phyloP scores from a whole-genome alignment of 2,888 invertebrate species.

The Tenthredo amoena region DNA sequence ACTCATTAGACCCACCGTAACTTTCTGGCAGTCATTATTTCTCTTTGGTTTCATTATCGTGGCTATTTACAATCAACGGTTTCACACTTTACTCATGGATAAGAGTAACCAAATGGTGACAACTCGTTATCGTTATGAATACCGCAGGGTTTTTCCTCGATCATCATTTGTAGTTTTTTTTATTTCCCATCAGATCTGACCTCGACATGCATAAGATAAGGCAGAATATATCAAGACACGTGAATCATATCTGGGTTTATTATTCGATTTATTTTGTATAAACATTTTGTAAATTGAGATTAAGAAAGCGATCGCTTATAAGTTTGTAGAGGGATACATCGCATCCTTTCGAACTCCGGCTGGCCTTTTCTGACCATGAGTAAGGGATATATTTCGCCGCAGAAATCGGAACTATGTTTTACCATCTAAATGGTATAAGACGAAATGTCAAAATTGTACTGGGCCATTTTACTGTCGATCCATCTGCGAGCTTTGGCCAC shows the following conservation, averaged over 20 bases:
- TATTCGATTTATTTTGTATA: constrained; percentile 14
- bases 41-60: not conserved
- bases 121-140: not conserved
- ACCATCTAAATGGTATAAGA: constrained; percentile 65
- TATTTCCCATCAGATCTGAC: not conserved
- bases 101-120: not conserved
- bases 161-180: not conserved
- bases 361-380: not conserved
- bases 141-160: not conserved
- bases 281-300: not conserved
- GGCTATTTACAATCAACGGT: not conserved
- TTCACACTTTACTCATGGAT: not conserved
- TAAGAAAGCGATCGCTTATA: not conserved
- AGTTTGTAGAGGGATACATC: not conserved
- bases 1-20: not conserved
- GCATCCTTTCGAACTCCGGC: not conserved
- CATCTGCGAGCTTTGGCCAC: constrained; percentile 84
- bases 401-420: not conserved
- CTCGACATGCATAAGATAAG: not conserved
- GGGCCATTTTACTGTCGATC: constrained; percentile 83
- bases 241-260: not conserved
- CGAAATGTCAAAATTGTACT: constrained; percentile 77
- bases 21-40: not conserved
- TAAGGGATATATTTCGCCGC: not conserved
- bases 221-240: not conserved